phyloP scores from a whole-genome alignment of 2,797 vertebrate species.

The Spheniscus humboldti region DNA sequence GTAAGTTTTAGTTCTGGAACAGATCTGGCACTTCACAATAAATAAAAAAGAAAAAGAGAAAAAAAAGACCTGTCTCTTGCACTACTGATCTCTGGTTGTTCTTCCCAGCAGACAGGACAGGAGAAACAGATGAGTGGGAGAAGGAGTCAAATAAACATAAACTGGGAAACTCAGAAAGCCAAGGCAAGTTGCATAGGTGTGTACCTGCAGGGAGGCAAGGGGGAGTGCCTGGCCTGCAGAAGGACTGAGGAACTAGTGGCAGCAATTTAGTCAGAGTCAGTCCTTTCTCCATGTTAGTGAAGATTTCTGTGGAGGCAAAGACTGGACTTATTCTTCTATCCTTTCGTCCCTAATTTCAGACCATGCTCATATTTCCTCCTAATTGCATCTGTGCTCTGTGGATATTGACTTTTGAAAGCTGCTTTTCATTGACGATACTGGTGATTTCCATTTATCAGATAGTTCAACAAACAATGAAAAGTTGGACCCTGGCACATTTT shows the following conservation, averaged over 20 bases:
- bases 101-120: background rate
- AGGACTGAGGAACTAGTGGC: background rate
- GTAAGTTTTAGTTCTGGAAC: background rate
- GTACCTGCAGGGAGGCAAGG: background rate
- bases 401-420: background rate
- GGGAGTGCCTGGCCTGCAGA: background rate
- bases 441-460: background rate
- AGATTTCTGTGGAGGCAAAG: background rate
- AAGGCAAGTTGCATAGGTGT: background rate
- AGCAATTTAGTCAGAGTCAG: background rate
- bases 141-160: background rate
- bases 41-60: background rate
- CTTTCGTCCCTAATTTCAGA: background rate
- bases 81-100: background rate
- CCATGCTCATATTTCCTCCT: background rate
- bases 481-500: background rate
- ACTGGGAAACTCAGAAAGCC: background rate
- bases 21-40: background rate
- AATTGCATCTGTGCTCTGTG: background rate
- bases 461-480: background rate
- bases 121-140: background rate
- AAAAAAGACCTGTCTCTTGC: background rate
- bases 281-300: background rate
- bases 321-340: background rate
- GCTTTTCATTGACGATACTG: background rate